Conservation (phyloP, 2,888 invertebrate species). For the Mesorhabditis sp. region DNA sequence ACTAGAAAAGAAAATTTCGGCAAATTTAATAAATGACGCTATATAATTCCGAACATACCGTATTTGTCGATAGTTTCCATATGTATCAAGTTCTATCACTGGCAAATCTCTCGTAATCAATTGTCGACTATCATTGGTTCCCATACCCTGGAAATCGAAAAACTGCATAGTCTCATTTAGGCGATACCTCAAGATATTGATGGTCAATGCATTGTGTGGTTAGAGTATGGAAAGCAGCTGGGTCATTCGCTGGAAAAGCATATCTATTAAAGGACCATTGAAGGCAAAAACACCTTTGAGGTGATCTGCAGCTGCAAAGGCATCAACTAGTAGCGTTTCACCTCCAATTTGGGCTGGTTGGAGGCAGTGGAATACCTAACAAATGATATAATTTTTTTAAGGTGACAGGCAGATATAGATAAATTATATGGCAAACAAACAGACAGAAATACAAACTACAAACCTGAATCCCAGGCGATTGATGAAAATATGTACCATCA, state of each 20-base stretch:
- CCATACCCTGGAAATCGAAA: slow-evolving; percentile 34
- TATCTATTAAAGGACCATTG: not conserved
- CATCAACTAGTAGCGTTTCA: slow-evolving; percentile 73
- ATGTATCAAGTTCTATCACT: slow-evolving; percentile 28
- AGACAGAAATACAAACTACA: not conserved
- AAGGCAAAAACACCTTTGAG: slow-evolving; percentile 15
- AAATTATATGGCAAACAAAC: too few relatives aligned
- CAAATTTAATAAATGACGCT: too few relatives aligned
- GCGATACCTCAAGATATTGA: slow-evolving; percentile 49
- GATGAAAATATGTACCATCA: slow-evolving; percentile 75
- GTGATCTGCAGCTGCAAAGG: slow-evolving; percentile 69
- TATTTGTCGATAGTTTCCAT: slow-evolving; percentile 28
- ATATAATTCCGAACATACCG: slow-evolving; percentile 15
- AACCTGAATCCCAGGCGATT: slow-evolving; percentile 68
- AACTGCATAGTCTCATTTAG: slow-evolving; percentile 53
- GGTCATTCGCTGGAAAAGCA: not conserved
- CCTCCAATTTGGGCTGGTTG: slow-evolving; percentile 70
- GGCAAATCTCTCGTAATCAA: slow-evolving; percentile 18
- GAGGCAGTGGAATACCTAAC: slow-evolving; percentile 67
- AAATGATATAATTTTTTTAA: slow-evolving; percentile 12
- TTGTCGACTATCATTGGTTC: not conserved
- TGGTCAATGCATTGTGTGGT: slow-evolving; percentile 23
- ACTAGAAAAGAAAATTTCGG: too few relatives aligned
- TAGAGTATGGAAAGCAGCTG: not conserved
- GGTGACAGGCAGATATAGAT: too few relatives aligned